Conservation (phyloP, 2,113 vertebrate species). For the Ranitomeya variabilis region DNA sequence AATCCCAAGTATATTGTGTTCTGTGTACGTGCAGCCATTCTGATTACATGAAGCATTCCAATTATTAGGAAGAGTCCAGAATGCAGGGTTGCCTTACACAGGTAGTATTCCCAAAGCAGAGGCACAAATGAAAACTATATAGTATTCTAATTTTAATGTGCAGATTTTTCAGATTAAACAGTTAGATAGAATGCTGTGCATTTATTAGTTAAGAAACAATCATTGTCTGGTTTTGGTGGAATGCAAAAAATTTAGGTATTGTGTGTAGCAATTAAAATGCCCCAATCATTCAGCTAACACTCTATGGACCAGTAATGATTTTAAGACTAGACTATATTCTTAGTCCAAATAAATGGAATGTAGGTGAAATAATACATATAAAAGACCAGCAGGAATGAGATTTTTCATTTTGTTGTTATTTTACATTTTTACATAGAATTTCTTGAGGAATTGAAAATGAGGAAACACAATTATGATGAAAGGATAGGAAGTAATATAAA, state of each 20-base stretch:
- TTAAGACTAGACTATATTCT: neutral
- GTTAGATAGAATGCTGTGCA: too few relatives aligned
- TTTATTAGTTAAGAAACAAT: neutral
- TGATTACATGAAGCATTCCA: neutral
- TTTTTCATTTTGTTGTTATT: slow-evolving; percentile 12
- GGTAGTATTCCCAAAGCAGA: neutral
- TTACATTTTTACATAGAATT: slow-evolving; percentile 1
- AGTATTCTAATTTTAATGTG: neutral
- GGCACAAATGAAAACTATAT: neutral
- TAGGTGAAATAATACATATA: neutral
- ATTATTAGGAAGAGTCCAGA: neutral
- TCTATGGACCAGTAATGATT: neutral
- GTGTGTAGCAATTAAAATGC: neutral
- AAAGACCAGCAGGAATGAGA: slow-evolving; percentile 8
- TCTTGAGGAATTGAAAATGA: slow-evolving; percentile 17
- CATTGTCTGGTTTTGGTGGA: neutral
- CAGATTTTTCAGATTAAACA: neutral
- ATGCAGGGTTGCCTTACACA: neutral
- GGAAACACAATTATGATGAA: neutral
- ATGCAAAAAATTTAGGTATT: neutral
- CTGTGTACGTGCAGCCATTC: too few relatives aligned
- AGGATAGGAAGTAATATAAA: neutral
- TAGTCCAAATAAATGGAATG: neutral
- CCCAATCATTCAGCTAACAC: neutral
- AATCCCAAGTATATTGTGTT: neutral